Percentiles rank a stretch among this genome's conserved stretches.
These are phyloP conservation scores for Hydropsyche betteni DNA, from an alignment of 2,888 invertebrate species.

Conservation along the genomic window DNA sequence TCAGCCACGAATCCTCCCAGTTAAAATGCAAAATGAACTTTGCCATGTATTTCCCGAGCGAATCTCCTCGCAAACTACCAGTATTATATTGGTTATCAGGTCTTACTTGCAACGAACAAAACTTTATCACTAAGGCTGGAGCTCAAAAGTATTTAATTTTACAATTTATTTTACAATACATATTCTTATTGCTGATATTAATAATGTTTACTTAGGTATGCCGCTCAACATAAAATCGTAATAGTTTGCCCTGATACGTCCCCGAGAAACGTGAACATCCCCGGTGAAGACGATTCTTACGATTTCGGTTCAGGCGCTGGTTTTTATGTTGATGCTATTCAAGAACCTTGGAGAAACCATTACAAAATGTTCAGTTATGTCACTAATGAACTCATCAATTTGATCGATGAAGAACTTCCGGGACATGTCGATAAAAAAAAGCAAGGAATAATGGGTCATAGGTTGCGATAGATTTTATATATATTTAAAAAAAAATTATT, in stretches of 20 bases:
- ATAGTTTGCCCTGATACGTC: constrained; percentile 97
- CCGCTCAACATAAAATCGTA: constrained; percentile 84
- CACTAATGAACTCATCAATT: constrained; percentile 81
- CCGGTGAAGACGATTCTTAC: constrained; percentile 91
- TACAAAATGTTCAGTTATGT: constrained; percentile 97
- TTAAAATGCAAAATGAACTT: constrained; percentile 93
- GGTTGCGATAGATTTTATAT: constrained; percentile 57
- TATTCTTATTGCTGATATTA: not conserved
- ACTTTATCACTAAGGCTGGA: constrained; percentile 96
- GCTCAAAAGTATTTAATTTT: constrained; percentile 72
- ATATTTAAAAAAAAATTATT: not conserved
- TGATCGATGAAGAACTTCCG: constrained; percentile 79
- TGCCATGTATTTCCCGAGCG: constrained; percentile 83
- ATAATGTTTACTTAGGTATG: constrained; percentile 66
- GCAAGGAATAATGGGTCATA: constrained; percentile 84
- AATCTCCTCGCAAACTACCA: constrained; percentile 72
- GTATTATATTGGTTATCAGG: constrained; percentile 93
- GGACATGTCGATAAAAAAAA: constrained; percentile 64
- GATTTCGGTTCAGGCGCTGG: constrained; percentile 97
- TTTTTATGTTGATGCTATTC: constrained; percentile 92
- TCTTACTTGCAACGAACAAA: constrained; percentile 92
- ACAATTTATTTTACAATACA: not conserved
- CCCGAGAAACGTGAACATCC: constrained; percentile 87
- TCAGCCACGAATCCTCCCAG: constrained; percentile 78
- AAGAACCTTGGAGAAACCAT: constrained; percentile 90